These are phyloP conservation scores for Xiphophorus couchianus DNA, from an alignment of 2,113 vertebrate species.

Conservation along the genomic window DNA sequence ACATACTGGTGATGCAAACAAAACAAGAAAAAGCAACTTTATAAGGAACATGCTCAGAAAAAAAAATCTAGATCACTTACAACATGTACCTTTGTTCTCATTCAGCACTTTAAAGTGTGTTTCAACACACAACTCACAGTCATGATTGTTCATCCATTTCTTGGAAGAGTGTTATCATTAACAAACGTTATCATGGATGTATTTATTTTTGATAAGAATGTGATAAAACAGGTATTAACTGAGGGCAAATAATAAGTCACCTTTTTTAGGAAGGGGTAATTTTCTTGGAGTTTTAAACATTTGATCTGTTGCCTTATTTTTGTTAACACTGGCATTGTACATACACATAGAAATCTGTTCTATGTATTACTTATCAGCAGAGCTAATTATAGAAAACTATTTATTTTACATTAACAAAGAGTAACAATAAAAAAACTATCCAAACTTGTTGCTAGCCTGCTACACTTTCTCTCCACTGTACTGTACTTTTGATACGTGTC, in stretches of 20 bases:
- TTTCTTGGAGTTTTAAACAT: conserved; percentile 37
- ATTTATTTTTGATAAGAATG: conserved; percentile 62
- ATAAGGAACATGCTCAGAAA: conserved; percentile 2
- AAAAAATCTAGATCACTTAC: conserved; percentile 16
- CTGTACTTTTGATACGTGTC: conserved; percentile 72
- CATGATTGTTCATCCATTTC: conserved; percentile 64
- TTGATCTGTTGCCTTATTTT: conserved; percentile 72
- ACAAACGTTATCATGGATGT: conserved; percentile 48
- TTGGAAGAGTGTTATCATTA: conserved; percentile 27
- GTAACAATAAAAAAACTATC: conserved; percentile 17
- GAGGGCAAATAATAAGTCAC: conserved; percentile 13
- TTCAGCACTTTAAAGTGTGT: conserved; percentile 76
- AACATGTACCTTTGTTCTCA: conserved; percentile 52
- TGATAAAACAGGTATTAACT: conserved; percentile 20
- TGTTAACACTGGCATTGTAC: conserved; percentile 37
- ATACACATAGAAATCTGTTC: conserved; percentile 38
- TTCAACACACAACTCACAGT: conserved; percentile 66
- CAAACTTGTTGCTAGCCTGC: conserved; percentile 59
- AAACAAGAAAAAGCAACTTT: conserved; percentile 26
- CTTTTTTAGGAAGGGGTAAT: conserved; percentile 5
- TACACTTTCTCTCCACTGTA: conserved; percentile 66
- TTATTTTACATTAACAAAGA: conserved; percentile 66
- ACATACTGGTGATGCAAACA: too few species aligned
- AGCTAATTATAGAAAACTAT: conserved; percentile 53
- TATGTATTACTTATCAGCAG: conserved; percentile 47